Conservation (phyloP, 2,797 vertebrate genomes). For the Malurus leucopterus region DNA sequence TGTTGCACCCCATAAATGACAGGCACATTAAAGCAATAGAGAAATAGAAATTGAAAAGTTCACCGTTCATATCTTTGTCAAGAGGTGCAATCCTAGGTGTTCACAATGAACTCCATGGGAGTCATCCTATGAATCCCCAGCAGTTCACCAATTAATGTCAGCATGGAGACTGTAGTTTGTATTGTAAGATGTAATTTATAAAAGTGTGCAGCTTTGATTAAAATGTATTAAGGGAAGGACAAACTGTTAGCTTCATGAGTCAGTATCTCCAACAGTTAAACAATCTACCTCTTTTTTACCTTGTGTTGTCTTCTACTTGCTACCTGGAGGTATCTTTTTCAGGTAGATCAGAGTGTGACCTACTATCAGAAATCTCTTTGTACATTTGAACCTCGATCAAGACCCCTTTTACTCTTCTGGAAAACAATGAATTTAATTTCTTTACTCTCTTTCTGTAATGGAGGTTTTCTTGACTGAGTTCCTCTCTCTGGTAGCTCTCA, state of each 20-base stretch:
- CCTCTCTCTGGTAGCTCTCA: not conserved
- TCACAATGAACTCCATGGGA: not conserved
- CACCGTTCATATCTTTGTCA: not conserved
- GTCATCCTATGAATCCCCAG: not conserved
- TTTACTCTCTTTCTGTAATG: not conserved
- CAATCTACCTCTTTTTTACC: not conserved
- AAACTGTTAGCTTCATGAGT: not conserved
- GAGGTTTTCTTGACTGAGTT: not conserved
- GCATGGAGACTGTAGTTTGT: not conserved
- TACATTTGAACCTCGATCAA: not conserved
- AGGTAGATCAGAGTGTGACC: not conserved
- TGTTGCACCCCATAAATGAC: not conserved
- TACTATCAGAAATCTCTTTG: not conserved
- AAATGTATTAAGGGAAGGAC: not conserved
- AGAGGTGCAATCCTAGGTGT: not conserved
- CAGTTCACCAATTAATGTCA: not conserved
- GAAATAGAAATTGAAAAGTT: not conserved
- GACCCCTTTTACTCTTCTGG: not conserved
- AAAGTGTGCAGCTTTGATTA: not conserved
- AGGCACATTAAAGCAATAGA: not conserved
- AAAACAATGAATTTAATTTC: not conserved
- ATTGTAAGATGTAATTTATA: not conserved
- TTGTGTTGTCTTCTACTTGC: not conserved
- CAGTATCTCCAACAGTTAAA: not conserved
- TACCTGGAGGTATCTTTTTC: not conserved